Evolutionary conservation across 1,140 invertebrate species (phyloP), one percentile per base, ranked within the genome.

Genomic region (Orius insidiosus): DNA sequence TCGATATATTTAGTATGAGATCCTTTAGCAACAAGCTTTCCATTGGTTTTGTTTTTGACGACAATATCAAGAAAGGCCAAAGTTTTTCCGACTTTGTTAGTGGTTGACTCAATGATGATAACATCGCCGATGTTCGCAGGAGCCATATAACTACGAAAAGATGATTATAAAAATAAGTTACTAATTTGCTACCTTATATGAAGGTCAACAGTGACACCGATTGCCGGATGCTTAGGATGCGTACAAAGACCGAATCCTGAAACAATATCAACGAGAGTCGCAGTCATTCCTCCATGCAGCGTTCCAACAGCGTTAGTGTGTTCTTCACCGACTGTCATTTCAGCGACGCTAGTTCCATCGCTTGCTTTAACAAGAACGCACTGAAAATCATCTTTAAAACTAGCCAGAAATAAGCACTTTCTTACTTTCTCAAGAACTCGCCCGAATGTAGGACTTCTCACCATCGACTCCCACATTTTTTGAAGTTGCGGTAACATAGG

Each of bases 211-310:
- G 81, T 84, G 16, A 78, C 72, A 44, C 57, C 79, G 31, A 84
- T 80, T 47, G 75, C 65, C 24, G 62, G 58, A 49, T 70, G 62
- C 37, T 62, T 65, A 14, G 73, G 70, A 48, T 72, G 63, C 0
- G 80, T 76, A 55, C 80, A 72, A 4, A 92, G 55, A 1, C 83
- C 85, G 58, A 79, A 75, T 0, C 84, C 84, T 4, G 88, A 89
- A 10, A 92, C 60, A 47, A 71, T 68, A 63, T 95, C 89, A 7
- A 93, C 74, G 10, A 93, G 56, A 2, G 81, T 80, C 8, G 79
- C 75, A 8, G 79, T 84, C 51, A 84, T 75, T 9, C 86, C 88
- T 34, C 87, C 87, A 65, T 94, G 86, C 3, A 93, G 60, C 1
- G 72, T 74, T 1, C 85, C 84, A 38, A 62, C 65, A 14, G 65